Evolutionary conservation across 2,888 invertebrate species (phyloP).

Genomic region (Cephus spinipes): DNA sequence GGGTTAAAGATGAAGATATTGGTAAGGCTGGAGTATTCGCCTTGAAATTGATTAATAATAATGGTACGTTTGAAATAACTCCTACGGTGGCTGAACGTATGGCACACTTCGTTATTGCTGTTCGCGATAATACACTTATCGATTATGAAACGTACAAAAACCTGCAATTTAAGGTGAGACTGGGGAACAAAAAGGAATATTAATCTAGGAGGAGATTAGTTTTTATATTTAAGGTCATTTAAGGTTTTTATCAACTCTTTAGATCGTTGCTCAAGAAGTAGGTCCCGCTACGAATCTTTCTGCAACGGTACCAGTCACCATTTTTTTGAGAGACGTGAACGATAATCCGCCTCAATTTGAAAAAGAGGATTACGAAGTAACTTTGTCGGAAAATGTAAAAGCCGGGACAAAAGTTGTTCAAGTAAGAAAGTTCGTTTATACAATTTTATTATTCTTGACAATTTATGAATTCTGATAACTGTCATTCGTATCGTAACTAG

Average conservation of each 20-base stretch:
- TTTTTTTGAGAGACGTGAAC: slow-evolving; percentile 87
- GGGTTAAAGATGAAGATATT: slow-evolving; percentile 81
- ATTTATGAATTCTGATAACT: neutral
- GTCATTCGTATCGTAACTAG: slow-evolving; percentile 41
- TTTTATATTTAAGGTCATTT: neutral
- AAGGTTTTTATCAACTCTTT: slow-evolving; percentile 49
- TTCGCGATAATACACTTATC: slow-evolving; percentile 83
- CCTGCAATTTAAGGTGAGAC: slow-evolving; percentile 78
- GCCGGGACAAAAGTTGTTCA: slow-evolving; percentile 79
- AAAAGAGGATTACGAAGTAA: slow-evolving; percentile 78
- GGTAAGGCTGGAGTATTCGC: slow-evolving; percentile 89
- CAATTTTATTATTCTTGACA: neutral
- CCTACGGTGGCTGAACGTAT: slow-evolving; percentile 86
- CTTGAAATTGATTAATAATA: slow-evolving; percentile 80
- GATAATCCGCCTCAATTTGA: slow-evolving; percentile 89
- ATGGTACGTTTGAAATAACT: slow-evolving; percentile 89
- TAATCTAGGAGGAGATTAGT: neutral
- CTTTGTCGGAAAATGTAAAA: slow-evolving; percentile 84
- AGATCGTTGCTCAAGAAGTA: slow-evolving; percentile 85
- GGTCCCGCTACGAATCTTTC: slow-evolving; percentile 82
- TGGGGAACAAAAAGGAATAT: neutral
- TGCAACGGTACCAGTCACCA: slow-evolving; percentile 79
- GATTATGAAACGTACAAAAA: slow-evolving; percentile 87
- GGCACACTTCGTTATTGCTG: slow-evolving; percentile 83
- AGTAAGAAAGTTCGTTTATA: slow-evolving; percentile 40